A percentile compares a stretch with the other conserved stretches of the same genome.
These are phyloP conservation scores for Sphaerophoria rueppellii DNA, from an alignment of 2,888 invertebrate species.

Conservation along the genomic window DNA sequence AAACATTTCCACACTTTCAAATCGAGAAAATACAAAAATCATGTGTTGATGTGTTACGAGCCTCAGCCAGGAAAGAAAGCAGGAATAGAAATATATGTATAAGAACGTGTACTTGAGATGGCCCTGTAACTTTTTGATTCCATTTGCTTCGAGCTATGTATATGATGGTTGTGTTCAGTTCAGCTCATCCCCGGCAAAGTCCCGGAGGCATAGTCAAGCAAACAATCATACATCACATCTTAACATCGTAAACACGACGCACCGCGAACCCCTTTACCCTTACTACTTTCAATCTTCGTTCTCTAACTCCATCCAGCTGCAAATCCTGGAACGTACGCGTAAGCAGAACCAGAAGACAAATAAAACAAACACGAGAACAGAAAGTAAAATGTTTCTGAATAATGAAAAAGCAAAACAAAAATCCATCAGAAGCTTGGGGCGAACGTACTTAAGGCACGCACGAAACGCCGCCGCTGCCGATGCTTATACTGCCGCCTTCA, in stretches of 20 bases:
- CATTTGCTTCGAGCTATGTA: conserved; percentile 44
- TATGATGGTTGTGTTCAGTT: too few species aligned
- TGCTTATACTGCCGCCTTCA: conserved; percentile 1
- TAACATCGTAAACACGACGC: conserved; percentile 33
- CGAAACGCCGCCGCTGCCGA: conserved; percentile 9
- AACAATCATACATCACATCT: conserved; percentile 62
- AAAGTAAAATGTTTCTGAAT: conserved; percentile 60
- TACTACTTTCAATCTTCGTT: conserved; percentile 17
- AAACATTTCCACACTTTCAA: conserved; percentile 31
- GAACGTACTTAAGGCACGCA: conserved; percentile 51
- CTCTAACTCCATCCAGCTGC: conserved; percentile 12
- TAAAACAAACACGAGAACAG: conserved; percentile 54
- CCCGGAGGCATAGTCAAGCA: conserved; percentile 48
- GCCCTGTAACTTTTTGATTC: conserved; percentile 54
- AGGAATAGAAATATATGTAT: not conserved
- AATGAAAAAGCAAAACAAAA: conserved; percentile 66
- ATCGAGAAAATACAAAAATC: conserved; percentile 5
- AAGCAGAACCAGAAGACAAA: conserved; percentile 56
- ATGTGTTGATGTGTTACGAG: not conserved
- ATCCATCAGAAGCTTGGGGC: conserved; percentile 38
- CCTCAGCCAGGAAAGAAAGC: not conserved
- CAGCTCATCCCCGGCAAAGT: conserved; percentile 42
- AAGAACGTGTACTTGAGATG: conserved; percentile 28
- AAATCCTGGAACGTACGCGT: not conserved
- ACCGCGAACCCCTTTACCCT: conserved; percentile 19